phyloP scores from a whole-genome alignment of 2,113 vertebrate genomes.

The Corythornis vintsioides region DNA sequence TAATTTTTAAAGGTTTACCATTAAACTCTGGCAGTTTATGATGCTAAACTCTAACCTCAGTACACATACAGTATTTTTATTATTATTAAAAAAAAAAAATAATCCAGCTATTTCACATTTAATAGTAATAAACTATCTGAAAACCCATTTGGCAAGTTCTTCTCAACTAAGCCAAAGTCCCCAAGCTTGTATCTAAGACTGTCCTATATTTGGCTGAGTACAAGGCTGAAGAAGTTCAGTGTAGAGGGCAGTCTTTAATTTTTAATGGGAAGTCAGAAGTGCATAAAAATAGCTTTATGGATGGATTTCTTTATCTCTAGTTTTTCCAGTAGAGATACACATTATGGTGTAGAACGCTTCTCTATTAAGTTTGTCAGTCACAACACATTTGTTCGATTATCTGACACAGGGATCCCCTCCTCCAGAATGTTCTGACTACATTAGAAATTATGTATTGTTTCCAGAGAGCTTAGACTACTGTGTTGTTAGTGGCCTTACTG shows the following conservation, averaged over 20 bases:
- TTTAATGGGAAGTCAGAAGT: constrained; percentile 25
- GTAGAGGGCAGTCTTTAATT: constrained; percentile 39
- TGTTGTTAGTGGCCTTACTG: background rate
- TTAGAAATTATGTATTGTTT: background rate
- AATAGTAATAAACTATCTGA: background rate
- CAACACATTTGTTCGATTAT: background rate
- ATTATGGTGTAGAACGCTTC: background rate
- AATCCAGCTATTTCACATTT: background rate
- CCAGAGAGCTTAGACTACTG: background rate
- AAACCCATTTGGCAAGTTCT: background rate
- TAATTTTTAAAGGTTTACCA: background rate
- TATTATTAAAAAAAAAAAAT: background rate
- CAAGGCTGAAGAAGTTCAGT: background rate
- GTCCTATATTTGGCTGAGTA: background rate
- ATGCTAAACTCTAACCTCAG: background rate
- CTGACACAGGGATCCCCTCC: background rate
- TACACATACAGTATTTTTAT: background rate
- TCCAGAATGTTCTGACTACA: background rate
- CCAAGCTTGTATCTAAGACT: background rate
- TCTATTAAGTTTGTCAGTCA: background rate
- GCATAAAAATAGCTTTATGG: background rate
- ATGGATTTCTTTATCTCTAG: background rate
- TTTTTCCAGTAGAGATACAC: background rate
- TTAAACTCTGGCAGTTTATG: background rate
- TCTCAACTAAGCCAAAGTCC: background rate